Base-by-base conservation (phyloP, 2,888 invertebrate genomes). In the Anagyrus pseudococci region DNA sequence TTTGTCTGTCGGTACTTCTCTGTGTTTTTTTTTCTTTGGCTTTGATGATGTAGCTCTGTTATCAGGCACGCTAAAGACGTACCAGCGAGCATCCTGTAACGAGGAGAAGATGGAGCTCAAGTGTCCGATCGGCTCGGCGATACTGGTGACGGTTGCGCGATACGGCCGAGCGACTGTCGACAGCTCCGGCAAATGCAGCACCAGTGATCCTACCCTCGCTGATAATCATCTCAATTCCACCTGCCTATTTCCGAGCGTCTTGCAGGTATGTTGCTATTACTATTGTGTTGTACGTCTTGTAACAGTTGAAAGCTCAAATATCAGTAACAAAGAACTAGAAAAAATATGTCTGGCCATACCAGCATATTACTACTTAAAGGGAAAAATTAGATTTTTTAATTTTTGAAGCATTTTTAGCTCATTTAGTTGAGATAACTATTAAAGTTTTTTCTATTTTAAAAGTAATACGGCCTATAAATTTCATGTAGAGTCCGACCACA, bases 81-180 rank as follows among this genome's bases (percentile, higher is more conserved):
- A 94, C 82, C 93, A 96, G 78, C 89, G 91, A 69, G 93, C 93
- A 52, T 94, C 94, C 55, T 98, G 98, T 83, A 95, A 96, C 83
- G 93, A 93, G 67, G 93, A 96, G 76, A 86, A 88, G 79, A 89
- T 97, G 79, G 88, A 89, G 52, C 86, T 97, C 67, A 89, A 90
- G 76, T 98, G 98, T 82, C 96, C 97, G 26, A 85, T 90, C 49
- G 94, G 94, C 56, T 97, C 97, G 40, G 92, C 93, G 73, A 95
- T 98, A 78, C 90, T 91, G 73, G 92, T 96, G 71, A 92, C 94
- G 78, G 85, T 93, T 72, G 95, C 95, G n/a, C 93, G 93, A 77
- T 96, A 94, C 75, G 95, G 94, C 15, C 88, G 85, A 83, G 71
- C 82, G 82, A 72, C 83, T 82, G 62, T 84, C 82, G 74, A 85